These are phyloP conservation scores for Lacerta agilis DNA, from an alignment of 2,797 vertebrate genomes.

Conservation along the genomic window DNA sequence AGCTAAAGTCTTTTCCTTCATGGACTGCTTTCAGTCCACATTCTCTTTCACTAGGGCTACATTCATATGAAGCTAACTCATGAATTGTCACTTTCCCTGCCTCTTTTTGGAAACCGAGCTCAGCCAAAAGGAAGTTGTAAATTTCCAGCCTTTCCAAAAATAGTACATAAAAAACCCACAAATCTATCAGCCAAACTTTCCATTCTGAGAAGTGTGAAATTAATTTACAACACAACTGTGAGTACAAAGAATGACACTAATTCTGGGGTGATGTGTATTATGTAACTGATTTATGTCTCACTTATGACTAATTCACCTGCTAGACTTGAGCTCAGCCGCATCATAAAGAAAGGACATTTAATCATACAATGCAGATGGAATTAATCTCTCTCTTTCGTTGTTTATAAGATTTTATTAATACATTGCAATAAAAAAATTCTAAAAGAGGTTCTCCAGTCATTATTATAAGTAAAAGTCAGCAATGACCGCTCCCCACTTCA, in stretches of 20 bases:
- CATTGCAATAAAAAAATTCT: no score
- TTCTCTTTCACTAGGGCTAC: background rate
- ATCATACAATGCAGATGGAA: slow-evolving; percentile 4
- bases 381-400: no score
- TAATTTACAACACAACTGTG: background rate
- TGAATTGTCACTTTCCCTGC: background rate
- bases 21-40: background rate
- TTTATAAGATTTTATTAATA: no score
- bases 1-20: background rate
- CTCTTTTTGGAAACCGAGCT: background rate
- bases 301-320: slow-evolving; percentile 2
- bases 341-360: background rate
- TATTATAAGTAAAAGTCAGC: no score
- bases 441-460: no score
- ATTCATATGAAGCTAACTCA: background rate
- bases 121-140: slow-evolving; percentile 19
- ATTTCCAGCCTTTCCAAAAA: slow-evolving; percentile 22
- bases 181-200: background rate
- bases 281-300: background rate
- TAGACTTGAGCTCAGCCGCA: slow-evolving; percentile 3
- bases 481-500: no score
- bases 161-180: background rate
- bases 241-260: background rate
- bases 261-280: background rate
- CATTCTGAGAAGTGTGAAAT: background rate